A percentile compares a stretch with the other conserved stretches of the same genome.
Evolutionary conservation across 2,113 vertebrate genomes (phyloP).

Genomic region (Podarcis muralis): DNA sequence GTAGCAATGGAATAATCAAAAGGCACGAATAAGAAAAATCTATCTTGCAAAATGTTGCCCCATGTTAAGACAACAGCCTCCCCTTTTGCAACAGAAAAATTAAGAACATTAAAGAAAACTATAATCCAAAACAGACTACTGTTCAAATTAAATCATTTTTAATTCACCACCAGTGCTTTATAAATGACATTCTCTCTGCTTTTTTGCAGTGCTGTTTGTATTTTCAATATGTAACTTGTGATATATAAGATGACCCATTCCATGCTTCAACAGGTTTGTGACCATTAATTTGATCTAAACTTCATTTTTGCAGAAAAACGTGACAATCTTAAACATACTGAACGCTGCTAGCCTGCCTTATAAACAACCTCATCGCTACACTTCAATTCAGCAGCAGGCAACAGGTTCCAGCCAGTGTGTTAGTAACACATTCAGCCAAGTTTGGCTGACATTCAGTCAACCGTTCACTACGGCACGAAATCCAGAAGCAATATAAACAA

Average conservation of each 20-base stretch:
- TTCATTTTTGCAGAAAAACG: background rate
- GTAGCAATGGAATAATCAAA: background rate
- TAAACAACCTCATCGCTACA: background rate
- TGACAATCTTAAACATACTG: background rate
- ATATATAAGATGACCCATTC: background rate
- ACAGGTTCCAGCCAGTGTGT: slow-evolving; percentile 24
- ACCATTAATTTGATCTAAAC: background rate
- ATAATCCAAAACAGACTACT: background rate
- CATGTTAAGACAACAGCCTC: background rate
- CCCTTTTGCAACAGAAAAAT: background rate
- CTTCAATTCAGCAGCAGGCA: slow-evolving; percentile 11
- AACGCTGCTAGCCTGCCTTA: background rate
- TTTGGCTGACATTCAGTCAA: slow-evolving; percentile 15
- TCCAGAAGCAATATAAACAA: background rate
- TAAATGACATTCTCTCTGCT: background rate
- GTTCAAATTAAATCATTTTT: background rate
- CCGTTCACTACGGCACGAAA: slow-evolving; percentile 6
- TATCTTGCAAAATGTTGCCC: background rate
- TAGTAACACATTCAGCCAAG: background rate
- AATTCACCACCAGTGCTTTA: background rate
- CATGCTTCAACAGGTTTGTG: background rate
- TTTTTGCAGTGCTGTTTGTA: background rate
- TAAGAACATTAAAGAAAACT: background rate
- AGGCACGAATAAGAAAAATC: background rate
- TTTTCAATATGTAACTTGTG: background rate